These are phyloP conservation scores for Boloria euphrosyne DNA, from an alignment of 2,888 invertebrate genomes.

Conservation along the genomic window DNA sequence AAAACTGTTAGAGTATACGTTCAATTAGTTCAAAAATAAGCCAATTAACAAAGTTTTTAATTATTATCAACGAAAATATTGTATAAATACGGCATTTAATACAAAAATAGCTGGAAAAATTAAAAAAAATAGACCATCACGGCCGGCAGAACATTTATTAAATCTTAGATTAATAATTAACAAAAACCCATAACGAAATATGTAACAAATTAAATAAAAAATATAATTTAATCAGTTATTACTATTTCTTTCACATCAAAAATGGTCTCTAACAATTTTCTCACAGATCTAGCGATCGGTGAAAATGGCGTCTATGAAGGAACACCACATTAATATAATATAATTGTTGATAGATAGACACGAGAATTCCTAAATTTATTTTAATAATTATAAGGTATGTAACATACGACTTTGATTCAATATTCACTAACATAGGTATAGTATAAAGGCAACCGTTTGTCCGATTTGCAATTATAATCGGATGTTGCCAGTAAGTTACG, in stretches of 20 bases:
- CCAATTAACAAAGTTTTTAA: not conserved
- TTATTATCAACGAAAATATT: not conserved
- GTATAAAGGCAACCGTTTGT: constrained; percentile 14
- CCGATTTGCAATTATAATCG: constrained; percentile 30
- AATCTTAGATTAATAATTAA: too few species aligned
- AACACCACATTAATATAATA: constrained; percentile 79
- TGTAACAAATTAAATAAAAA: too few species aligned
- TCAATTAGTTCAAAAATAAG: not conserved
- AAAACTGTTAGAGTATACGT: constrained; percentile 48
- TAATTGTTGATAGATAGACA: constrained; percentile 65
- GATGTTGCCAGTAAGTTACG: constrained; percentile 60
- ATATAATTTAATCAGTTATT: too few species aligned
- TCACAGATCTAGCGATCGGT: constrained; percentile 53
- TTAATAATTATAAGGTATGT: constrained; percentile 62
- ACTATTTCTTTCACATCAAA: too few species aligned
- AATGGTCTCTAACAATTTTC: constrained; percentile 50
- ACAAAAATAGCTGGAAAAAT: constrained; percentile 5
- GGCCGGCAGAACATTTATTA: too few species aligned
- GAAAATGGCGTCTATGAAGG: constrained; percentile 77
- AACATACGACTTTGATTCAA: constrained; percentile 60
- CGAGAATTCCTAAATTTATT: constrained; percentile 70
- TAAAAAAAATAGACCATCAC: constrained; percentile 5
- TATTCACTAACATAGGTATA: constrained; percentile 39
- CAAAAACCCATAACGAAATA: too few species aligned
- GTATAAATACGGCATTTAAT: not conserved